Percentiles rank a stretch among this genome's conserved stretches.
Conservation (phyloP, 2,888 invertebrate genomes). For the Seladonia tumulorum region DNA sequence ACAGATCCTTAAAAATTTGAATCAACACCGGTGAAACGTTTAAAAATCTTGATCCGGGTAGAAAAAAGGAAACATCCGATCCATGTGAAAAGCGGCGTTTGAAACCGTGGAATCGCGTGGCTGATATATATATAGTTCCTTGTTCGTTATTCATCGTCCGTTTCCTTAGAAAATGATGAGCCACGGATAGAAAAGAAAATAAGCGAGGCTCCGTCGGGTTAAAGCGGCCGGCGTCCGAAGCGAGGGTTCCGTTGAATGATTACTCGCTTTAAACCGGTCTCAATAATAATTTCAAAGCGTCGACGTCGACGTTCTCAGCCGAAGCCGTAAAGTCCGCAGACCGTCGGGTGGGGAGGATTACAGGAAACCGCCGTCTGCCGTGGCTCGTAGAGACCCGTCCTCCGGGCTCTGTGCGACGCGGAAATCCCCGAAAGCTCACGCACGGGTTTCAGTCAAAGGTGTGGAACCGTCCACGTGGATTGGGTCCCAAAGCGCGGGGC, state of each 20-base stretch:
- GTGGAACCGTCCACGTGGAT: constrained; percentile 39
- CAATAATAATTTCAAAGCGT: constrained; percentile 27
- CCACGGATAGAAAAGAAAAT: neutral
- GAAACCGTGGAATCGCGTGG: neutral
- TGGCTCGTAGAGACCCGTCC: neutral
- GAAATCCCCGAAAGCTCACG: constrained; percentile 30
- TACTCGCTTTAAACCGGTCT: constrained; percentile 9
- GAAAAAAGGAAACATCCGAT: neutral
- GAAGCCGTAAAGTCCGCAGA: constrained; percentile 21
- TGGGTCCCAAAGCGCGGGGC: constrained; percentile 43
- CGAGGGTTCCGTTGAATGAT: constrained; percentile 1
- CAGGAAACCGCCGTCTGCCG: neutral
- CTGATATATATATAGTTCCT: neutral
- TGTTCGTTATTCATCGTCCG: constrained; percentile 19
- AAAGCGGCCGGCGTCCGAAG: neutral
- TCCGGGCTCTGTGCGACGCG: neutral
- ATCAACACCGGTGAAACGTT: no score
- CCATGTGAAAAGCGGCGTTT: neutral
- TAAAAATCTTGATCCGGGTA: neutral
- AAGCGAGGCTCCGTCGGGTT: neutral
- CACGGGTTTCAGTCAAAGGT: constrained; percentile 17
- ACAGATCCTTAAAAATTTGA: no score
- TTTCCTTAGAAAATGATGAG: neutral
- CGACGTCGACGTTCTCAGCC: neutral
- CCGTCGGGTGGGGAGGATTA: neutral